Evolutionary conservation across 2,888 invertebrate species (phyloP).

Genomic region (Erebia palarica): DNA sequence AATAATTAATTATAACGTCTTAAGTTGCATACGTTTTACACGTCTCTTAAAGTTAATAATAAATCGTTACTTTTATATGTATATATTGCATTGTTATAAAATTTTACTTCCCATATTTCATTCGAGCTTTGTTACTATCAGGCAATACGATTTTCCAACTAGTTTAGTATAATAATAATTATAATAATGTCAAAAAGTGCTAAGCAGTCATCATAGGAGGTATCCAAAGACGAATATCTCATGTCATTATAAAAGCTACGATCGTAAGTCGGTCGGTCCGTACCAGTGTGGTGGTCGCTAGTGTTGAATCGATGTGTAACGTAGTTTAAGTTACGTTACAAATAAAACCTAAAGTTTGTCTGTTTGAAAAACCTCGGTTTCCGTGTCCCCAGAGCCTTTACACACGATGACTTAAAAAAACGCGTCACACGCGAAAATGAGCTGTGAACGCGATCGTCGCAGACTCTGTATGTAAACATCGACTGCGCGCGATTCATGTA

Average conservation of each 20-base stretch:
- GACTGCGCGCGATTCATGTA: no score
- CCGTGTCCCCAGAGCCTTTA: not conserved
- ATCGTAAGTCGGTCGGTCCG: conserved; percentile 33
- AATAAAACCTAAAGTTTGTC: not conserved
- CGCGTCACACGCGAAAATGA: not conserved
- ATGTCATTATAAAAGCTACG: conserved; percentile 37
- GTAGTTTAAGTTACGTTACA: conserved; percentile 4
- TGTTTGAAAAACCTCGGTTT: not conserved
- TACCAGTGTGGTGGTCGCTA: conserved; percentile 26
- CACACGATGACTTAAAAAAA: not conserved
- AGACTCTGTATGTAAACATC: no score
- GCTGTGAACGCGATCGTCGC: not conserved
- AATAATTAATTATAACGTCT: conserved; percentile 31
- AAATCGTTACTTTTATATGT: conserved; percentile 28
- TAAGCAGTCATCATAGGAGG: conserved; percentile 31
- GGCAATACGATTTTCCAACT: conserved; percentile 21
- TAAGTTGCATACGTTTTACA: conserved; percentile 33
- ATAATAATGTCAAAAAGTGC: conserved; percentile 38
- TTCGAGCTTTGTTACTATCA: conserved; percentile 23
- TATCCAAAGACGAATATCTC: conserved; percentile 33
- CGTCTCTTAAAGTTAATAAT: conserved; percentile 27
- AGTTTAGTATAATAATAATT: conserved; percentile 29
- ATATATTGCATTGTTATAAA: conserved; percentile 39
- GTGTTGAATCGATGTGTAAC: conserved; percentile 26
- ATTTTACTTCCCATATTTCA: conserved; percentile 31